Evolutionary conservation across 2,797 vertebrate genomes (phyloP), one percentile per base, ranked within the genome.

Genomic region (Neostethus bicornis): DNA sequence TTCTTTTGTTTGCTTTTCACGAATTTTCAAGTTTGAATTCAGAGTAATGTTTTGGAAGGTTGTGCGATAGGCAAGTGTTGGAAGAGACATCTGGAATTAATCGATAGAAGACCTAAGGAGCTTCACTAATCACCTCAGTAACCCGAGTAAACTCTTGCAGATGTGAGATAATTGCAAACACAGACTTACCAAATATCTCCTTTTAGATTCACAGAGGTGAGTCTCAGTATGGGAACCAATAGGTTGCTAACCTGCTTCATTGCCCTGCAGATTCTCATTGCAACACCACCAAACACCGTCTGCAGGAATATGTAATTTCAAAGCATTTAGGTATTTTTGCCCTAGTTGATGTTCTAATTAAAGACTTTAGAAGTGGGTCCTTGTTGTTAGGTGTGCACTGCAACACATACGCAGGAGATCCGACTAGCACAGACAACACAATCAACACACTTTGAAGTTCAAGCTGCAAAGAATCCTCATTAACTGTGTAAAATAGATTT

Each of bases 401-500:
- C n/a, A n/a, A 79, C 56, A 66, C 44, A 61, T 53, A 57, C 37
- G 51, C 23, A 20, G 51, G 39, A 49, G 51, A 67, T 71, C 65
- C 45, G 39, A 56, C 28, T 60, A 16, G 34, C 50, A 8, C 50
- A 51, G 63, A 66, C 52, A 78, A 80, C 21, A 45, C 47, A 57
- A 51, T 58, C 63, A 77, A 65, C 64, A 70, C 73, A 77, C 62
- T 81, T 73, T 76, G 66, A 78, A 71, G 68, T 72, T 61, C 66
- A 75, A 56, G 79, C 71, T 74, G 77, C 41, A 79, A 81, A 81
- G 66, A 75, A 82, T 84, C 83, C 85, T 87, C 81, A 85, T 86
- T 91, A 91, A 91, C 89, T 82, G 87, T 86, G 85, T 85, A 87
- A 90, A 91, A 87, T 88, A 80, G 84, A 85, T 87, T 88, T 79